Evolutionary conservation across 1,140 invertebrate species (phyloP), one percentile per base, ranked within the genome.

Genomic region (Drosophila oshimai): DNA sequence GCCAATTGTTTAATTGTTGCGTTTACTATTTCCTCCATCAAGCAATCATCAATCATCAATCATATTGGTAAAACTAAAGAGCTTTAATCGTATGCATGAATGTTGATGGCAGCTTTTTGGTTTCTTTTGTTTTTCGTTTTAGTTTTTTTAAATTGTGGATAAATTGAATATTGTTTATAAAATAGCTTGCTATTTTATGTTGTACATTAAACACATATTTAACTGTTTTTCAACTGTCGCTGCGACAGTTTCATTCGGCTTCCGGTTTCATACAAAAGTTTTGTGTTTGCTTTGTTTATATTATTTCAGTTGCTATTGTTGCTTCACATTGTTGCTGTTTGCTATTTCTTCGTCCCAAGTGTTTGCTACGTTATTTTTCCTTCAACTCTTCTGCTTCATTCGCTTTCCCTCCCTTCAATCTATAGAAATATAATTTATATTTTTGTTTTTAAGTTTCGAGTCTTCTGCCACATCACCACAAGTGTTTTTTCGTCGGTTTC

Each of bases 401-500:
- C 37, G 6, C 6, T 9, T 50, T 72, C 51, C 47, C 49, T 18
- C 45, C 41, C 39, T 33, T 72, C 74, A 61, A 41, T 78, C 62
- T 72, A 84, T 88, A 88, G 72, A 78, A 81, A 89, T 83, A 89
- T 84, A 87, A 89, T 78, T 70, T 55, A 37, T 33, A 47, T 74
- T 22, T 53, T 50, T n/a, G n/a, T n/a, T 46, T 51, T 57, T 36
- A 45, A 60, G 70, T 74, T 86, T 77, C 53, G 72, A 86, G 81
- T 86, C 80, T 86, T 86, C 70, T 54, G 67, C 86, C 54, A 71
- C 65, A 86, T 83, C 79, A 83, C 70, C 70, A 74, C 39, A 39
- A 22, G n/a, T 46, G 47, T 22, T 62, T 26, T 26, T 55, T 47
- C 55, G 34, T 36, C 61, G 34, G 41, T 37, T 74, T n/a, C n/a